Conservation (phyloP, 1,140 invertebrate species). For the Vanessa atalanta region DNA sequence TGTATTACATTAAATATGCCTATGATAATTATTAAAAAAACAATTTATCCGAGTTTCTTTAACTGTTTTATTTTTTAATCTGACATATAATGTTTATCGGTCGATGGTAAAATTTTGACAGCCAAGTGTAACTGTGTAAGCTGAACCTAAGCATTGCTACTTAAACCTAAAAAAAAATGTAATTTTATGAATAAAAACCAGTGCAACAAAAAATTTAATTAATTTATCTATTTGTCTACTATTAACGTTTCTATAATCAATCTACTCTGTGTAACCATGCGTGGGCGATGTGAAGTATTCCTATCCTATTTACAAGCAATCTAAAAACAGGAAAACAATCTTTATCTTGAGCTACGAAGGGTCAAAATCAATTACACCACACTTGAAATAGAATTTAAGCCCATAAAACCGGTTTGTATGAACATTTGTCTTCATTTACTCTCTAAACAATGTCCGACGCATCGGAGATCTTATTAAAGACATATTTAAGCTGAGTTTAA, state of each 20-base stretch:
- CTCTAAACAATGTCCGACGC: conserved; percentile 12
- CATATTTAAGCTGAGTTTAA: no score
- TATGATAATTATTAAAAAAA: no score
- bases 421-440: conserved; percentile 38
- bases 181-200: no score
- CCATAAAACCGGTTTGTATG: conserved; percentile 28
- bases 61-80: no score
- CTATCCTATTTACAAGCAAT: conserved; percentile 19
- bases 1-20: no score
- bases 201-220: not conserved
- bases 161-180: no score
- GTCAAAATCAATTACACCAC: not conserved
- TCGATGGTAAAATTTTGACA: no score
- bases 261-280: conserved; percentile 17
- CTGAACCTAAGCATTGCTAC: no score
- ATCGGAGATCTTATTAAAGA: not conserved
- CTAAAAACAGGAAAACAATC: conserved; percentile 15
- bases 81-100: no score
- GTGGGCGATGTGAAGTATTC: conserved; percentile 32
- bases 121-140: no score
- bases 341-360: not conserved
- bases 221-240: not conserved
- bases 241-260: not conserved
- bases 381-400: conserved; percentile 4
- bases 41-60: no score